Conservation (phyloP, 2,797 vertebrate species). For the Pyrocephalus nanus region DNA sequence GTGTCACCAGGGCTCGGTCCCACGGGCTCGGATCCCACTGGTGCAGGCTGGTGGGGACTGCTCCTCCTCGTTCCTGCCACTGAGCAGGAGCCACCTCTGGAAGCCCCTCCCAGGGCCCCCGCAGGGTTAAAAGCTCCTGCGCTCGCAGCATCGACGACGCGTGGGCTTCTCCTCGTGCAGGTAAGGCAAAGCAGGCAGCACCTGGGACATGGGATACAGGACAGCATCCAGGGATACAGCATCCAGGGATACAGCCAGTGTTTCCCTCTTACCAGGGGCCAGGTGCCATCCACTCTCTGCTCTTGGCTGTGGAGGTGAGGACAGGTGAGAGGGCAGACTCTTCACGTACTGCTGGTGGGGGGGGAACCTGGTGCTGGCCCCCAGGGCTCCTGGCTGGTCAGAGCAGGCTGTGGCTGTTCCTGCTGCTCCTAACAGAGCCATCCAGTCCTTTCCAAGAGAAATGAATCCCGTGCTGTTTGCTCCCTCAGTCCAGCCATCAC, state of each 20-base stretch:
- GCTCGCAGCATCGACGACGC: accelerated
- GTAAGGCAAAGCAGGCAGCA: neutral
- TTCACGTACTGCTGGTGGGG: too few species aligned
- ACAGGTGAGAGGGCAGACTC: neutral
- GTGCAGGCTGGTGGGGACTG: neutral
- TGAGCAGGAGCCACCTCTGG: neutral
- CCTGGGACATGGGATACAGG: neutral
- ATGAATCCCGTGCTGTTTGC: neutral
- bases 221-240: neutral
- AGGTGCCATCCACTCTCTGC: neutral
- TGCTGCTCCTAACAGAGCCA: neutral
- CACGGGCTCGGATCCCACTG: neutral
- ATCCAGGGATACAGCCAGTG: neutral
- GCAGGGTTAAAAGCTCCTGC: neutral
- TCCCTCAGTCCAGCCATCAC: too few species aligned
- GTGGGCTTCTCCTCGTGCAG: neutral
- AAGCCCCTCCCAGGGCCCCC: neutral
- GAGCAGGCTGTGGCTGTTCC: neutral
- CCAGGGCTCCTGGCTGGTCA: neutral
- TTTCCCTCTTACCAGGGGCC: neutral
- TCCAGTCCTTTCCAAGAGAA: neutral
- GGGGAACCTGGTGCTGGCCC: neutral
- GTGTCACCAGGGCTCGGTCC: neutral
- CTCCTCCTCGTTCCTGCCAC: neutral
- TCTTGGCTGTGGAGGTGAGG: neutral